A percentile compares a stretch with the other conserved stretches of the same genome.
These are phyloP conservation scores for Salvelinus alpinus DNA, from an alignment of 2,113 vertebrate species.

Conservation along the genomic window DNA sequence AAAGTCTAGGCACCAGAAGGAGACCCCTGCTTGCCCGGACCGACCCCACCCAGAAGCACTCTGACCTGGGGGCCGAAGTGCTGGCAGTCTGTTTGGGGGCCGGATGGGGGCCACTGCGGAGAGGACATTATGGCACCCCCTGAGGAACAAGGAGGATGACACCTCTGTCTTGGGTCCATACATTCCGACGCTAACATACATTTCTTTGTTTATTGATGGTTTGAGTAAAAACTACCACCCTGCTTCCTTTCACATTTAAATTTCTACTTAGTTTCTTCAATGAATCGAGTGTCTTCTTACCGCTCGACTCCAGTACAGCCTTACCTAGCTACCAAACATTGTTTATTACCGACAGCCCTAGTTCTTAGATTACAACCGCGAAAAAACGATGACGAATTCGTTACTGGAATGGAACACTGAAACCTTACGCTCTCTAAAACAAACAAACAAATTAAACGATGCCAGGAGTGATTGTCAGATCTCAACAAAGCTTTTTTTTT, in stretches of 20 bases:
- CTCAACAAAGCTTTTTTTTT: slow-evolving; percentile 84
- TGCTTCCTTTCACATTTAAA: slow-evolving; percentile 68
- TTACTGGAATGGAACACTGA: slow-evolving; percentile 68
- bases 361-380: slow-evolving; percentile 45
- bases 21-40: slow-evolving; percentile 69
- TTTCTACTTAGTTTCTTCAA: slow-evolving; percentile 17
- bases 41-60: slow-evolving; percentile 64
- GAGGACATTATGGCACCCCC: slow-evolving; percentile 41
- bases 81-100: slow-evolving; percentile 51
- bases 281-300: background rate
- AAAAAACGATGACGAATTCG: slow-evolving; percentile 38
- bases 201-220: slow-evolving; percentile 68
- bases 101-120: slow-evolving; percentile 53
- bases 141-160: slow-evolving; percentile 49
- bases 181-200: slow-evolving; percentile 74
- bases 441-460: slow-evolving; percentile 71
- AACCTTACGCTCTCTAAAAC: slow-evolving; percentile 69
- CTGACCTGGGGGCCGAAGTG: slow-evolving; percentile 44
- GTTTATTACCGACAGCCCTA: slow-evolving; percentile 37
- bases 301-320: slow-evolving; percentile 57
- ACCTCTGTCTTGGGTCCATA: slow-evolving; percentile 66
- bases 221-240: slow-evolving; percentile 80
- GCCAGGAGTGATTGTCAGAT: slow-evolving; percentile 96
- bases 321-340: slow-evolving; percentile 19
- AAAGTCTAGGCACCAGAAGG: slow-evolving; percentile 73